Evolutionary conservation across 2,888 invertebrate genomes (phyloP).

Genomic region (Toxonevra muliebris): DNA sequence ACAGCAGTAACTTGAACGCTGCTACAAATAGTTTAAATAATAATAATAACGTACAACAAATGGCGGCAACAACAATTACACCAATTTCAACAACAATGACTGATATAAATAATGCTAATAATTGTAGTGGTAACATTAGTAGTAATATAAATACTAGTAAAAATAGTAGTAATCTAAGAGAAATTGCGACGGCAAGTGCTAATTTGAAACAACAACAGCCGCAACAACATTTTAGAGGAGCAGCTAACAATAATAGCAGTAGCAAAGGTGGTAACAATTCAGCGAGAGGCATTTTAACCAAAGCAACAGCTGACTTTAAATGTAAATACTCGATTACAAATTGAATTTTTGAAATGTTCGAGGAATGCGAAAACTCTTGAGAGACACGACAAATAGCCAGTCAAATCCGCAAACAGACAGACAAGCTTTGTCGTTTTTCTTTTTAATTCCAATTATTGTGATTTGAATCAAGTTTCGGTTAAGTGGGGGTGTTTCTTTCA

Average conservation of each 20-base stretch:
- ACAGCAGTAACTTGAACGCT: conserved; percentile 15
- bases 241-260: conserved; percentile 24
- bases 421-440: too few species aligned
- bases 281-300: conserved; percentile 10
- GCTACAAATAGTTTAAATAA: conserved; percentile 36
- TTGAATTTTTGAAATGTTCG: background rate
- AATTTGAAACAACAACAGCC: conserved; percentile 31
- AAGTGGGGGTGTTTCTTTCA: too few species aligned
- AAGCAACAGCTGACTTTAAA: background rate
- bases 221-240: conserved; percentile 8
- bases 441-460: too few species aligned
- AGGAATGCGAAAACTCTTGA: background rate
- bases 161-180: conserved; percentile 46
- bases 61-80: conserved; percentile 38
- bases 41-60: conserved; percentile 35
- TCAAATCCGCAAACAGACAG: too few species aligned
- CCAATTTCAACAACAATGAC: conserved; percentile 47
- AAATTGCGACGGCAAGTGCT: conserved; percentile 38
- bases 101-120: conserved; percentile 58
- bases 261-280: conserved; percentile 9
- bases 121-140: conserved; percentile 50
- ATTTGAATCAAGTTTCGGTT: too few species aligned
- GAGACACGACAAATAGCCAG: too few species aligned
- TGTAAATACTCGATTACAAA: too few species aligned
- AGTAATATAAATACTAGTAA: conserved; percentile 13